Conservation (phyloP, 2,888 invertebrate species). For the Deilephila porcellus region DNA sequence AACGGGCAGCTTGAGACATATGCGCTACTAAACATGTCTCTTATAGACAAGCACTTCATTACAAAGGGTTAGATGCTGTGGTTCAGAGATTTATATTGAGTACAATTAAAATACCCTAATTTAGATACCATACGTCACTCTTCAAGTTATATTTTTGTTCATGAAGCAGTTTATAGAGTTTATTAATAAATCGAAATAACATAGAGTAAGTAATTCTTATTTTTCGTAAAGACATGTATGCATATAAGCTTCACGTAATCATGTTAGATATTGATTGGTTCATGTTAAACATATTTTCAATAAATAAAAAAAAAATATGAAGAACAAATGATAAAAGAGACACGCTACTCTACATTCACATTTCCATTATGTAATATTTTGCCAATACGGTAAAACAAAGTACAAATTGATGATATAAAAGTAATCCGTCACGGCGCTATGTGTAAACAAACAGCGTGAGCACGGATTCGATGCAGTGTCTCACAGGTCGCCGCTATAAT, state of each 20-base stretch:
- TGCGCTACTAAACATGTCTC: constrained; percentile 10
- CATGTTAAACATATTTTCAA: no score
- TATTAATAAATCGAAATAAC: no score
- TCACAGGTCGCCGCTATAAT: constrained; percentile 61
- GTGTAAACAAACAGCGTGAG: constrained; percentile 54
- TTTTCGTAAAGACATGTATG: background rate
- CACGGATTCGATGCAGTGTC: constrained; percentile 40
- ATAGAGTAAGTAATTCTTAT: no score
- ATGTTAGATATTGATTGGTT: no score
- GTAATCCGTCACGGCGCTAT: constrained; percentile 37
- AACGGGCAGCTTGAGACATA: constrained; percentile 15
- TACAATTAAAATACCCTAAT: background rate
- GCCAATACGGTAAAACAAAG: background rate
- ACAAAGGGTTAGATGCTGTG: background rate
- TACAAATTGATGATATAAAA: background rate
- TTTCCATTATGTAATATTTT: background rate
- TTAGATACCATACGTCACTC: background rate
- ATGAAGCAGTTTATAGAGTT: no score
- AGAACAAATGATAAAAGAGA: no score
- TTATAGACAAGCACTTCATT: constrained; percentile 17
- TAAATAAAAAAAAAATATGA: no score
- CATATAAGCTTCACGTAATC: background rate
- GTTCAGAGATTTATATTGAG: background rate
- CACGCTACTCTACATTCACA: no score
- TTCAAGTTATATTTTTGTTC: background rate